Evolutionary conservation across 1,140 invertebrate genomes (phyloP), one percentile per base, ranked within the genome.

Genomic region (Bicyclus anynana): DNA sequence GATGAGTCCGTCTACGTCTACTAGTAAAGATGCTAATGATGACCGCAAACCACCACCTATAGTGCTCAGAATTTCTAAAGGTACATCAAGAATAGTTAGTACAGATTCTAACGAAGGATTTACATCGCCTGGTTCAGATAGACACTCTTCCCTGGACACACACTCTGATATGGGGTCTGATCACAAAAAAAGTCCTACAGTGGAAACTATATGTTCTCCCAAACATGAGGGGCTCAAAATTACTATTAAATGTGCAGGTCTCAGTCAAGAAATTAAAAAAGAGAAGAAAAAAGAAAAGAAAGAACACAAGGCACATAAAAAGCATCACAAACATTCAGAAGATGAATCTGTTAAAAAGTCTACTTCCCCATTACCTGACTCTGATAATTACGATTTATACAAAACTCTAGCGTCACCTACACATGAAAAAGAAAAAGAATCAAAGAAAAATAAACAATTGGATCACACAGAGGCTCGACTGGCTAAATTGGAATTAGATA

Each of bases 1-100:
- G 46, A 74, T 79, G 37, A 89, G 87, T 64, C 87, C 84, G 20
- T 84, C 84, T 52, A 87, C 84, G 20, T 84, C 84, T 52, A 87
- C 83, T 29, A 87, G 83, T 67, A 87, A 84, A 75, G 83, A 84
- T 37, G 51, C 69, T 40, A 82, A 69, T 77, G 83, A 88, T 42
- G 85, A 88, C 65, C 66, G 82, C 33, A 88, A 88, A 68, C 85
- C 85, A 50, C 91, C 91, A 55, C 91, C 91, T 33, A 92, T 92
- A 65, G 91, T 92, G 40, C 69, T 92, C 6, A 84, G 91, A 70
- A 92, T 92, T 84, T 92, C 91, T 33, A 92, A 92, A 79, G 91
- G 91, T 46, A 92, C 91, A 51, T 92, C 91, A 29, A 90, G 91
- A 63, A 89, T 92, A 73, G 89, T 92, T 46, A 92, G 91, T 69